A percentile compares a stretch with the other conserved stretches of the same genome.
These are phyloP conservation scores for Anhinga rufa DNA, from an alignment of 2,113 vertebrate genomes.

Conservation along the genomic window DNA sequence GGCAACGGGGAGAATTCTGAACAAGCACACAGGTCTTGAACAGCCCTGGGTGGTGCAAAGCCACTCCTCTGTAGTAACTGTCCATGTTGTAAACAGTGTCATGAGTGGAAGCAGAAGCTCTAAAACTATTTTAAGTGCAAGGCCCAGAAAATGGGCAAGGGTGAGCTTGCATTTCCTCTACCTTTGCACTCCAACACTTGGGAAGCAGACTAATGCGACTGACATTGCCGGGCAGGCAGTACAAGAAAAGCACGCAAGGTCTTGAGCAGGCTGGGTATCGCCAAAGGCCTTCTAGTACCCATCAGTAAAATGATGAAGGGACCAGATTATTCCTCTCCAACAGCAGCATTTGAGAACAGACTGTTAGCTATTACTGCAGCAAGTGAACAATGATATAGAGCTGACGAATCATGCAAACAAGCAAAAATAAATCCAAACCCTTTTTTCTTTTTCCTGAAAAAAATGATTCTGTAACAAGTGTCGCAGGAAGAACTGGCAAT, in stretches of 20 bases:
- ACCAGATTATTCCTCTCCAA: not conserved
- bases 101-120: not conserved
- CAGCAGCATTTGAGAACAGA: not conserved
- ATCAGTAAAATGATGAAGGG: not conserved
- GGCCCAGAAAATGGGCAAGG: not conserved
- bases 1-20: not conserved
- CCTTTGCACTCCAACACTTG: not conserved
- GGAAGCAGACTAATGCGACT: not conserved
- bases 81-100: not conserved
- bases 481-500: not conserved
- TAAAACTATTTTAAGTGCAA: not conserved
- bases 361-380: not conserved
- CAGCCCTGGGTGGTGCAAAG: not conserved
- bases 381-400: not conserved
- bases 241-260: not conserved
- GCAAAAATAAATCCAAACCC: not conserved
- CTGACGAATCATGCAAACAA: not conserved
- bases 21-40: not conserved
- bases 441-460: not conserved
- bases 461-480: not conserved
- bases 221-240: not conserved
- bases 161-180: not conserved
- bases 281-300: not conserved
- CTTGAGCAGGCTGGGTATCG: not conserved
- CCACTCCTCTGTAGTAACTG: not conserved